Evolutionary conservation across 1,140 invertebrate genomes (phyloP).

Genomic region (Neodiprion fabricii): DNA sequence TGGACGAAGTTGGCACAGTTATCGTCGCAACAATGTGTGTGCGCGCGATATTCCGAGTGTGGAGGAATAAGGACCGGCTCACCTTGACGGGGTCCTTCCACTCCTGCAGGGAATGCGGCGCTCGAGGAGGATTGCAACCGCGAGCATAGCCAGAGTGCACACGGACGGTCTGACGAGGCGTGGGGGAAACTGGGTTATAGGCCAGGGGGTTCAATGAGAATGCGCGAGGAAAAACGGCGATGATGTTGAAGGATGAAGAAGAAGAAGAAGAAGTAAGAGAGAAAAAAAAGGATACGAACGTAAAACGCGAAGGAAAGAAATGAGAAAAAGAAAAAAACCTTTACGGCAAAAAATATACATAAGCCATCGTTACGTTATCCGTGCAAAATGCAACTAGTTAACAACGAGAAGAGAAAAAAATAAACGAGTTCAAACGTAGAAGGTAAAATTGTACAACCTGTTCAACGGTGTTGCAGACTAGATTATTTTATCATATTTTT

Average conservation of each 20-base stretch:
- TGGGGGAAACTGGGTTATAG: conserved; percentile 30
- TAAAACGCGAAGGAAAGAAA: not conserved
- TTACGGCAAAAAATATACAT: not conserved
- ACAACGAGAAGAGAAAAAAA: not conserved
- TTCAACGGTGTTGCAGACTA: not conserved
- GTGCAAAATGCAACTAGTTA: not conserved
- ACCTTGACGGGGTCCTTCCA: conserved; percentile 61
- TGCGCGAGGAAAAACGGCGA: not conserved
- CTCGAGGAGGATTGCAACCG: not conserved
- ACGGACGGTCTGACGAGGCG: not conserved
- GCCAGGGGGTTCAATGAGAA: conserved; percentile 1
- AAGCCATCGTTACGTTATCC: not conserved
- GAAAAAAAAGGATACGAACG: not conserved
- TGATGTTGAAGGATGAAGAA: not conserved
- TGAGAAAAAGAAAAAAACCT: not conserved
- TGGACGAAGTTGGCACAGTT: too few species aligned
- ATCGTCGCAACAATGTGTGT: too few species aligned
- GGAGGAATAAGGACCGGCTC: conserved; percentile 46
- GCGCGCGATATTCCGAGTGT: not conserved
- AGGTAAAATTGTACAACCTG: not conserved
- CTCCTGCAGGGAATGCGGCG: conserved; percentile 49
- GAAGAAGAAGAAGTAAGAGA: not conserved
- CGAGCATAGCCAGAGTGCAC: conserved; percentile 13
- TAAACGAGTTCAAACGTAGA: not conserved
- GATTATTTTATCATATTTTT: too few species aligned